Evolutionary conservation across 1,140 invertebrate species (phyloP).

Genomic region (Bombus difficillimus): DNA sequence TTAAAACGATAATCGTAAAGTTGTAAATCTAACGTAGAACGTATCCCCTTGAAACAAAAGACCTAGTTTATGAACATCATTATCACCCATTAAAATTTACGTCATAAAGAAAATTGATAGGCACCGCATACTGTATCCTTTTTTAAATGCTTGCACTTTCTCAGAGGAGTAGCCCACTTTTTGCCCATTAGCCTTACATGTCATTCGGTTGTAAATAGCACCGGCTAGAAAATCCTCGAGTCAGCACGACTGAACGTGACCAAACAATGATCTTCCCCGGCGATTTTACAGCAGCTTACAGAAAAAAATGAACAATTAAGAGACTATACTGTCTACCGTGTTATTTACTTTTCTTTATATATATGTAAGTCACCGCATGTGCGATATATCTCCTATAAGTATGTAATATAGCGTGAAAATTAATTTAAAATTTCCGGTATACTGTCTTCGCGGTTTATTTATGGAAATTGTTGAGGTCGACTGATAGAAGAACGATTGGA

Average conservation of each 20-base stretch:
- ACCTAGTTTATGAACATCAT: neutral
- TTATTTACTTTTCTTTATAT: neutral
- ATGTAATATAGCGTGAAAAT: constrained; percentile 22
- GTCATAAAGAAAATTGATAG: neutral
- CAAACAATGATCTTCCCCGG: constrained; percentile 74
- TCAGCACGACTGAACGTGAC: constrained; percentile 73
- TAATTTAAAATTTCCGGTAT: constrained; percentile 45
- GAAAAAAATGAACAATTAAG: constrained; percentile 59
- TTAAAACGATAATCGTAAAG: neutral
- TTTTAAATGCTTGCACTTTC: constrained; percentile 1
- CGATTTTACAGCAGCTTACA: constrained; percentile 54
- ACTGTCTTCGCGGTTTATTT: neutral
- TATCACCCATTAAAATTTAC: neutral
- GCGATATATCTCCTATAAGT: neutral
- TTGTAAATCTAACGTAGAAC: neutral
- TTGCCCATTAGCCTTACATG: constrained; percentile 33
- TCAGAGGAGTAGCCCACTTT: constrained; percentile 1
- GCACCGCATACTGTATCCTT: neutral
- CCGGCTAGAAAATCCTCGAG: constrained; percentile 61
- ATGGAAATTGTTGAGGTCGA: too few relatives aligned
- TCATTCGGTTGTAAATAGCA: constrained; percentile 60
- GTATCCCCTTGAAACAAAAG: neutral
- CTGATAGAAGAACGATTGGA: too few relatives aligned
- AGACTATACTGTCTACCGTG: constrained; percentile 28
- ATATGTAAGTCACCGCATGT: constrained; percentile 24